phyloP scores from a whole-genome alignment of 2,888 invertebrate genomes.

The Dinocampus coccinellae region DNA sequence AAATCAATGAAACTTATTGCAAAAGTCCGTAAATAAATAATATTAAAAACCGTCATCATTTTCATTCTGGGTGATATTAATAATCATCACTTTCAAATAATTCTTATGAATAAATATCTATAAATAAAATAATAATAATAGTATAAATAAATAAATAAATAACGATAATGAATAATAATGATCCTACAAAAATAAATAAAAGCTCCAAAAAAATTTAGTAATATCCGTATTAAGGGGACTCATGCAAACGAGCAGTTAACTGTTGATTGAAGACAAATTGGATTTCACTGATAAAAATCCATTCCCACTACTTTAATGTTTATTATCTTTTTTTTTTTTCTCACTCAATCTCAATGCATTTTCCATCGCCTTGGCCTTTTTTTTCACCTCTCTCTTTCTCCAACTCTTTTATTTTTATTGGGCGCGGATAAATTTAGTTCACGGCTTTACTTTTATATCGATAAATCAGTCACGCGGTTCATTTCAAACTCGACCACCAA shows the following conservation, averaged over 20 bases:
- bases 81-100: no score
- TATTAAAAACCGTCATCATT: no score
- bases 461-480: slow-evolving; percentile 46
- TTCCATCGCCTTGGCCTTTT: no score
- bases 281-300: slow-evolving; percentile 39
- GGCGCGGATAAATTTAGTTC: slow-evolving; percentile 45
- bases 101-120: background rate
- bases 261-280: slow-evolving; percentile 50
- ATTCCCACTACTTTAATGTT: slow-evolving; percentile 26
- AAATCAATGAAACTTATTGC: slow-evolving; percentile 34
- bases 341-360: background rate
- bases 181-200: background rate
- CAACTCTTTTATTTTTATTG: background rate
- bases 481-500: background rate
- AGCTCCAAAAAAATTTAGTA: background rate
- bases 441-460: slow-evolving; percentile 41
- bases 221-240: slow-evolving; percentile 12
- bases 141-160: slow-evolving; percentile 9
- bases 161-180: background rate
- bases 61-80: no score
- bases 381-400: background rate
- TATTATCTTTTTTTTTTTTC: slow-evolving; percentile 33
- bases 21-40: slow-evolving; percentile 17
- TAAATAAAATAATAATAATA: background rate
- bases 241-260: slow-evolving; percentile 30